phyloP scores from a whole-genome alignment of 2,113 vertebrate species.

The Merops nubicus region DNA sequence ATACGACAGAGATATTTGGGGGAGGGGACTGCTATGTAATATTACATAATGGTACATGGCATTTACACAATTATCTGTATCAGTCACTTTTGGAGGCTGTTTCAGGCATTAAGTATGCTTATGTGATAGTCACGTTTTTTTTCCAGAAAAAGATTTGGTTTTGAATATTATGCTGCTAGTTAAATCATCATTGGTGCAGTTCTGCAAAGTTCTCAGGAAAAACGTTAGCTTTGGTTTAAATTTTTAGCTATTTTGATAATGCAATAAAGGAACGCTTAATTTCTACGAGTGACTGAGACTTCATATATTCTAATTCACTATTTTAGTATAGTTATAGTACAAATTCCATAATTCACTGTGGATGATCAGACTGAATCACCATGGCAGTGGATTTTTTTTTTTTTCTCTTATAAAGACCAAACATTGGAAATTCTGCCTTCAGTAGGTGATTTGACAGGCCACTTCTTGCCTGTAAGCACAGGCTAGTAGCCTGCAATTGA shows the following conservation, averaged over 20 bases:
- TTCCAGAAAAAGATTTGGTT: not conserved
- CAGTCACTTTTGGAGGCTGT: not conserved
- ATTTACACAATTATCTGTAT: not conserved
- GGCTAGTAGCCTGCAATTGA: not conserved
- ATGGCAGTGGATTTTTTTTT: not conserved
- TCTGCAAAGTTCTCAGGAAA: not conserved
- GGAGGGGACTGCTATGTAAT: not conserved
- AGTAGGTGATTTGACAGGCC: not conserved
- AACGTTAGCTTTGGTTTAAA: not conserved
- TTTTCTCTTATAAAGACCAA: not conserved
- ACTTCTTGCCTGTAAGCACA: not conserved
- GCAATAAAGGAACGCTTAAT: not conserved
- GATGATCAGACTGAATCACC: not conserved
- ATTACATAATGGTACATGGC: not conserved
- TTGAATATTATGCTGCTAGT: not conserved
- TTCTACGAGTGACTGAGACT: not conserved
- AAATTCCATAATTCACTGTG: not conserved
- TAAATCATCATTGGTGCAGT: not conserved
- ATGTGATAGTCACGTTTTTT: not conserved
- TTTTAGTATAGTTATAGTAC: not conserved
- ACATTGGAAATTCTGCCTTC: not conserved
- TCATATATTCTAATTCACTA: not conserved
- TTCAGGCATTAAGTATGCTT: not conserved
- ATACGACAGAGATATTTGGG: not conserved
- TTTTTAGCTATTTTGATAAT: not conserved